phyloP scores from a whole-genome alignment of 2,113 vertebrate species.

The Hypanus sabinus region DNA sequence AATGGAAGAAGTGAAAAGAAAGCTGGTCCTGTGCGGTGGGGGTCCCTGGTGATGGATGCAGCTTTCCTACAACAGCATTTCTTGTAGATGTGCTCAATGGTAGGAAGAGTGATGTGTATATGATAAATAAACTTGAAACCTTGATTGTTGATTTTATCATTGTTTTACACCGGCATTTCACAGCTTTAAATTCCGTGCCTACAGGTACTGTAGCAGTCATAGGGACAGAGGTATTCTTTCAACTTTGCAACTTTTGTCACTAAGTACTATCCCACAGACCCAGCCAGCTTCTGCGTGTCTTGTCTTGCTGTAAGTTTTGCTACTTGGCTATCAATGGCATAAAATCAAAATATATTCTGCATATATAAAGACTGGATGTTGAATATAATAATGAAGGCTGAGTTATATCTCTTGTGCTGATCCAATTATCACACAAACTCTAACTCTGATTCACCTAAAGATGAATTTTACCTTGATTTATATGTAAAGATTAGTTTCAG shows the following conservation, averaged over 20 bases:
- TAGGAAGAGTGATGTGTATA: too few relatives aligned
- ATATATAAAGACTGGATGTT: background rate
- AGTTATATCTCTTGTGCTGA: background rate
- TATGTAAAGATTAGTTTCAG: background rate
- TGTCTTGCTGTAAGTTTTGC: background rate
- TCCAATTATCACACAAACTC: background rate
- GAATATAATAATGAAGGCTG: background rate
- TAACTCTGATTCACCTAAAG: background rate
- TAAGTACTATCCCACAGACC: background rate
- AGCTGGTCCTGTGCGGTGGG: too few relatives aligned
- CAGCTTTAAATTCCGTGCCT: background rate
- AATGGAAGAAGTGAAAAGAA: too few relatives aligned
- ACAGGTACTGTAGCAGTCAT: background rate
- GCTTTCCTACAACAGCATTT: too few relatives aligned
- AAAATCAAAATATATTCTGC: background rate
- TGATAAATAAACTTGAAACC: too few relatives aligned
- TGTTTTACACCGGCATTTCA: background rate
- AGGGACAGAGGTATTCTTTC: background rate
- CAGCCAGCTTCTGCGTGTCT: background rate
- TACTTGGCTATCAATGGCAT: background rate
- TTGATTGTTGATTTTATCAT: background rate
- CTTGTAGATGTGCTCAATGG: too few relatives aligned
- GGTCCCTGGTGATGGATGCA: too few relatives aligned
- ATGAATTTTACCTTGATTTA: background rate
- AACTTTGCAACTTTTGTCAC: background rate